Base-by-base conservation (phyloP, 2,113 vertebrate genomes). In the Chrysemys picta region DNA sequence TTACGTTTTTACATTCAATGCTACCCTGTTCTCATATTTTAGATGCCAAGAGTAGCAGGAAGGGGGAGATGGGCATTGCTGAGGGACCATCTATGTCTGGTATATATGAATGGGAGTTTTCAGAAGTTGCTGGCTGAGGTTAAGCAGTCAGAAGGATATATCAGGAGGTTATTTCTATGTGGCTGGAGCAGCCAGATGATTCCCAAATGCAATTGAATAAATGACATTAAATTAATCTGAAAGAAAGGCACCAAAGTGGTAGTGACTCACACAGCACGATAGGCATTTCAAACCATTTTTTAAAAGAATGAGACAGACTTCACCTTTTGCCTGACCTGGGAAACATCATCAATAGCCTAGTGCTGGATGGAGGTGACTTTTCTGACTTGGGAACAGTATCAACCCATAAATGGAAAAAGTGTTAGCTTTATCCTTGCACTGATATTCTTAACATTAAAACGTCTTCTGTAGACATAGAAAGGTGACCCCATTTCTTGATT, bases 151-250 rank as follows among this genome's bases (percentile, higher is more conserved):
- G 45, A 88, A 53, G 7, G 42, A 35, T 47, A 45, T 42, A 80
- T 42, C 75, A 85, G 47, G 62, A 80, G 56, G 54, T 54, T 8
- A 65, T 50, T 53, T 80, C 59, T 57, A 90, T 42, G 24, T 38
- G 52, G 81, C 53, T 22, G 42, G 79, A 19, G 57, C 59, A 90
- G 62, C 22, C 54, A 89, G 93, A 88, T 6, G 50, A 24, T 72
- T 94, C 86, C 90, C 75, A 94, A 84, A 91, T 54, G 50, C 56
- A 84, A 42, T 2, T 82, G 52, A 38, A 75, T 45, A 47, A 72
- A n/a, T 87, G 85, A 38, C 87, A 86, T 94, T 91, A 95, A 93
- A 95, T 93, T 92, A 94, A 89, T 80, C 89, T 80, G 89, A 89
- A 97, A 96, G 90, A 49, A 91, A 95, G 49, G 5, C 35, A 38